These are phyloP conservation scores for Drosophila emarginata DNA, from an alignment of 2,888 invertebrate species.

Conservation along the genomic window DNA sequence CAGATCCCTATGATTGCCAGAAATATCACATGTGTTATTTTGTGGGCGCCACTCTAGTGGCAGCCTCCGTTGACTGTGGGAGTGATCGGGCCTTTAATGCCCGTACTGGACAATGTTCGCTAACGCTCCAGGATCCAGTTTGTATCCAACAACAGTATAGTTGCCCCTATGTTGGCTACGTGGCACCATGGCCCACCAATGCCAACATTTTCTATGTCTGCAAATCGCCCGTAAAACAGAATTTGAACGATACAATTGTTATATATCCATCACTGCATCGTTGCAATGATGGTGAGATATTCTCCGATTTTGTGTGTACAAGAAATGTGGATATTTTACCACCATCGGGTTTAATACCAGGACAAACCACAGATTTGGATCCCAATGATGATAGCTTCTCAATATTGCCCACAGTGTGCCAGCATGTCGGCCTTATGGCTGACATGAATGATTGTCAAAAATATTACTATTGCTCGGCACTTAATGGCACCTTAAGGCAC, in stretches of 20 bases:
- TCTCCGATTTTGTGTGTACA: conserved; percentile 74
- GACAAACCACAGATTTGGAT: conserved; percentile 18
- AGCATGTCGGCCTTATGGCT: conserved; percentile 68
- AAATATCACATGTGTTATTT: conserved; percentile 82
- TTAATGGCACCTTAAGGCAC: conserved; percentile 66
- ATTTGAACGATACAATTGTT: conserved; percentile 71
- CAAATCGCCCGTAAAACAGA: conserved; percentile 79
- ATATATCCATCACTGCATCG: conserved; percentile 81
- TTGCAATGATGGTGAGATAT: conserved; percentile 80
- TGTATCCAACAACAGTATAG: conserved; percentile 77
- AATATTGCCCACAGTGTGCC: conserved; percentile 47
- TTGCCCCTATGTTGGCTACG: conserved; percentile 78
- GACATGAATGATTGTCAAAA: conserved; percentile 75
- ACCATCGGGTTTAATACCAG: conserved; percentile 14
- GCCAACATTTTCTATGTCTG: conserved; percentile 82
- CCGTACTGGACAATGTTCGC: conserved; percentile 79
- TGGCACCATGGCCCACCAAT: conserved; percentile 80
- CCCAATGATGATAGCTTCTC: conserved; percentile 48
- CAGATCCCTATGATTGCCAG: conserved; percentile 82
- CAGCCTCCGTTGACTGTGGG: conserved; percentile 80
- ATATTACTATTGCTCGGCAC: conserved; percentile 79
- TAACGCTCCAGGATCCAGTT: conserved; percentile 66
- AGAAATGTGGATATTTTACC: conserved; percentile 12
- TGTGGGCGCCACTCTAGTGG: conserved; percentile 78
- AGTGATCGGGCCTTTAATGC: conserved; percentile 80